Evolutionary conservation across 2,888 invertebrate species (phyloP), one percentile per base, ranked within the genome.

Genomic region (Cephus pulcher): DNA sequence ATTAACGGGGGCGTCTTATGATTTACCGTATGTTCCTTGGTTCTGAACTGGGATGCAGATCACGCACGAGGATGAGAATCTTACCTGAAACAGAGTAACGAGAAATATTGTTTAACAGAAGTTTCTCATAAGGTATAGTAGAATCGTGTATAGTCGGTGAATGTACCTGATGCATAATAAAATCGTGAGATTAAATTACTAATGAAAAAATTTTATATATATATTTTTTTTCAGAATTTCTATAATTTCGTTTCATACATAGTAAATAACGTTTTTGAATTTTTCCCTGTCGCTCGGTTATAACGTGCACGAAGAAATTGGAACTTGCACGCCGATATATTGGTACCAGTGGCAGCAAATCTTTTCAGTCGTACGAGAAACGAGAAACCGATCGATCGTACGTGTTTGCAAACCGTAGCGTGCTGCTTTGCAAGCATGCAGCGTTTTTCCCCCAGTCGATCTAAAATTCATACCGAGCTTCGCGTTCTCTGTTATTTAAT

Each of bases 31-130:
- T 12, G 40, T 77, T 77, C n/a, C 37, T 73, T 32, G 30, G 69
- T 69, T 34, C 32, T 11, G 23, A 69, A n/a, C 69, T 30, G 12
- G 30, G 30, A 68, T 75, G 56, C 56, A 56, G 56, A 56, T 56
- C 56, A 56, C 56, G 56, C 56, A 56, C 23, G 56, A 56, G 56
- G 56, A 23, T 23, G 56, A 9, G 56, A 9, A 76, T 56, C 86
- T 84, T 81, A 86, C 86, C 86, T 86, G 84, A 40, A 86, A 86
- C 85, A 82, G 68, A 82, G 56, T 82, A 80, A 71, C 15, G 76
- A 78, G 6, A 73, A 56, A 23, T 56, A 56, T 56, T 23, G 56
- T 56, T 56, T 56, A 56, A 23, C 23, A 56, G 23, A 56, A 56
- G 56, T 56, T 56, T 9, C 23, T 12, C 56, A 56, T 1, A 9